Conservation (phyloP, 2,888 invertebrate species). For the Hydropsyche betteni region DNA sequence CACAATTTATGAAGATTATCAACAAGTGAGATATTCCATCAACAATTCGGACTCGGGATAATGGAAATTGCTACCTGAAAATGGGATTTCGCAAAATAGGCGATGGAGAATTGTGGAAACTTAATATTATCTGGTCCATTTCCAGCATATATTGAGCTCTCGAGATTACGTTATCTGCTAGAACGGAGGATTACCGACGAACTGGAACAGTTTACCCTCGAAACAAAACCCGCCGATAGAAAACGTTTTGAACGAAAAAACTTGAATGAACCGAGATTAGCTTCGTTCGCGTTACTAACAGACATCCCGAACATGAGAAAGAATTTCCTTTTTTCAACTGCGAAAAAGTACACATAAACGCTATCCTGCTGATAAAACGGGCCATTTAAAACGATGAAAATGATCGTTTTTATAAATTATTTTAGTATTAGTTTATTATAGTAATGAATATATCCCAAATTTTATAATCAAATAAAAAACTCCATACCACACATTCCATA, state of each 20-base stretch:
- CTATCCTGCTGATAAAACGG: no score
- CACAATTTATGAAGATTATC: no score
- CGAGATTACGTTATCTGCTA: slow-evolving; percentile 21
- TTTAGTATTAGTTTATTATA: no score
- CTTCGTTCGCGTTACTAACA: not conserved
- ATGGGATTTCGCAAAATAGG: not conserved
- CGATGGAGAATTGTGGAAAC: slow-evolving; percentile 24
- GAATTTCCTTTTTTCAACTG: not conserved
- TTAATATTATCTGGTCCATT: slow-evolving; percentile 29
- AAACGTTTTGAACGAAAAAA: not conserved
- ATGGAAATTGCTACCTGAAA: slow-evolving; percentile 24
- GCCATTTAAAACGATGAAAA: no score
- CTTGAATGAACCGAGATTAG: slow-evolving; percentile 4
- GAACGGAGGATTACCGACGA: slow-evolving; percentile 4
- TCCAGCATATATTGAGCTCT: slow-evolving; percentile 17
- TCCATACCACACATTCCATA: no score
- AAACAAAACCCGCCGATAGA: not conserved
- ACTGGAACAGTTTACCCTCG: not conserved
- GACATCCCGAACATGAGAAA: no score
- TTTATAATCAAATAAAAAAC: no score
- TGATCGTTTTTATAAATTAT: no score
- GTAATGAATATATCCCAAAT: no score
- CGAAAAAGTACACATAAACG: not conserved
- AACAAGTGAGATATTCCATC: slow-evolving; percentile 6
- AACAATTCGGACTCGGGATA: slow-evolving; percentile 13